phyloP scores from a whole-genome alignment of 2,113 vertebrate species.

The Perca flavescens region DNA sequence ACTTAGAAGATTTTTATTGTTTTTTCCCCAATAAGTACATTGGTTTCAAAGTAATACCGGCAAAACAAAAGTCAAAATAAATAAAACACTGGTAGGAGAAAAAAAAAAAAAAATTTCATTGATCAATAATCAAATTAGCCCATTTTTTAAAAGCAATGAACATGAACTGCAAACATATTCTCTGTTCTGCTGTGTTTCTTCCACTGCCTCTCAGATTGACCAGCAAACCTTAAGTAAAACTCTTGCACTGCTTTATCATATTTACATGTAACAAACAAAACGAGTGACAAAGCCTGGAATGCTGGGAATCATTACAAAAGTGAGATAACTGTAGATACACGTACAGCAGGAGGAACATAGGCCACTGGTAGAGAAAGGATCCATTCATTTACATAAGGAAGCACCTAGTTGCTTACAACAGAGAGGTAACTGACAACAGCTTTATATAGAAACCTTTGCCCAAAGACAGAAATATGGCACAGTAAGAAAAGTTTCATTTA shows the following conservation, averaged over 20 bases:
- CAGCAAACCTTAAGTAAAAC: constrained; percentile 78
- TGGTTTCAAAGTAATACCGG: constrained; percentile 77
- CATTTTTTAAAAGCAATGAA: constrained; percentile 66
- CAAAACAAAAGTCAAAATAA: constrained; percentile 77
- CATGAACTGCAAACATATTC: constrained; percentile 42
- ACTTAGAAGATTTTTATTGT: constrained; percentile 74
- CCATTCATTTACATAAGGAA: constrained; percentile 93
- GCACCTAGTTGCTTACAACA: constrained; percentile 93
- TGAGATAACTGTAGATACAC: constrained; percentile 75
- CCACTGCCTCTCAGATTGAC: constrained; percentile 70
- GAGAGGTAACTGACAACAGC: constrained; percentile 94
- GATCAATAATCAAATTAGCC: constrained; percentile 26
- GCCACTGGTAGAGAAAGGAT: constrained; percentile 93
- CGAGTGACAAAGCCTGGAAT: constrained; percentile 78
- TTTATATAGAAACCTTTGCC: constrained; percentile 94
- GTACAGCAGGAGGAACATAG: constrained; percentile 78
- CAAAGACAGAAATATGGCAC: constrained; percentile 93
- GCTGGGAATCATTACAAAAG: constrained; percentile 82
- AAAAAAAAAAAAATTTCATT: not conserved
- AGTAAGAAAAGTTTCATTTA: constrained; percentile 83
- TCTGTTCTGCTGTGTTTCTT: constrained; percentile 53
- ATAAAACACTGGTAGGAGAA: constrained; percentile 69
- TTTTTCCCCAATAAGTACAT: constrained; percentile 69
- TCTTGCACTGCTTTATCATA: constrained; percentile 66
- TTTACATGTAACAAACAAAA: constrained; percentile 80